These are phyloP conservation scores for Apeira syringaria DNA, from an alignment of 2,888 invertebrate genomes.

Conservation along the genomic window DNA sequence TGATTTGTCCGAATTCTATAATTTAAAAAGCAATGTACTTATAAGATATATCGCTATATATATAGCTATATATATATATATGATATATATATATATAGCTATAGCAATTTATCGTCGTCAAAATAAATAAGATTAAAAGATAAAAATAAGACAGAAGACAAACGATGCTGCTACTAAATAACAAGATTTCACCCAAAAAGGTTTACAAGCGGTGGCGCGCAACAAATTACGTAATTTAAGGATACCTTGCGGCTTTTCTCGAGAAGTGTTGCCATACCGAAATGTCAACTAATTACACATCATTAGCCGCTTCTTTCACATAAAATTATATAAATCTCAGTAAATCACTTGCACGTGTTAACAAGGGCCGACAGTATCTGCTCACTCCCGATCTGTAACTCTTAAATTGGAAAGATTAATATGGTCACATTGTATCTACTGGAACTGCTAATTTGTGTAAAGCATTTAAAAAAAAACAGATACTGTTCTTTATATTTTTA, in stretches of 20 bases:
- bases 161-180: conserved; percentile 38
- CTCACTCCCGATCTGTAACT: conserved; percentile 11
- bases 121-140: conserved; percentile 19
- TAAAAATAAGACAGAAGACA: conserved; percentile 38
- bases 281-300: conserved; percentile 47
- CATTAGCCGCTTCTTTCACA: conserved; percentile 36
- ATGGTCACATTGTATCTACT: not conserved
- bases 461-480: too few species aligned
- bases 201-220: conserved; percentile 47
- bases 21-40: too few species aligned
- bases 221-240: conserved; percentile 53
- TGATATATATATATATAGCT: too few species aligned
- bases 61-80: too few species aligned
- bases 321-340: conserved; percentile 36
- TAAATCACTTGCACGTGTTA: conserved; percentile 26
- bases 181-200: conserved; percentile 48
- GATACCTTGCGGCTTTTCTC: conserved; percentile 17
- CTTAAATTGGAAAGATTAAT: conserved; percentile 1
- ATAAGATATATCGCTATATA: too few species aligned
- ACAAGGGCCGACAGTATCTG: conserved; percentile 17
- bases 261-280: conserved; percentile 37
- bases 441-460: not conserved
- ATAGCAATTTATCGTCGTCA: not conserved
- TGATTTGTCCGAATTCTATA: too few species aligned
- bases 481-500: too few species aligned